Evolutionary conservation across 1,140 invertebrate species (phyloP).

Genomic region (Phymastichus coffea): DNA sequence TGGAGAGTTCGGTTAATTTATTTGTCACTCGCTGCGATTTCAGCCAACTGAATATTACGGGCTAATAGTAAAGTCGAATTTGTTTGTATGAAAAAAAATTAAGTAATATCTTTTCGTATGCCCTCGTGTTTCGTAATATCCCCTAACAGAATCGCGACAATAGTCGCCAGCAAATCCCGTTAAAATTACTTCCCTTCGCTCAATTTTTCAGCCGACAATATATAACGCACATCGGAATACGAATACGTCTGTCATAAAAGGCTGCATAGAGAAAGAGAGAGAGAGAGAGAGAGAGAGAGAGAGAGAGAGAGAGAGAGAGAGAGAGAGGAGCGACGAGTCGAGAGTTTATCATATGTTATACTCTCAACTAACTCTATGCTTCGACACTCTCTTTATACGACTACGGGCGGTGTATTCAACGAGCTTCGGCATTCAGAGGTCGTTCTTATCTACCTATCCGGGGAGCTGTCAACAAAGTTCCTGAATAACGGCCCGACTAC

Average conservation of each 20-base stretch:
- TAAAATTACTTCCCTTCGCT: background rate
- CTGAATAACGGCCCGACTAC: slow-evolving; percentile 49
- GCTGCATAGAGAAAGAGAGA: no score
- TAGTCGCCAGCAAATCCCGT: background rate
- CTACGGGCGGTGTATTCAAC: no score
- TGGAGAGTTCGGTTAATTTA: slow-evolving; percentile 19
- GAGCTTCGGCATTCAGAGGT: slow-evolving; percentile 53
- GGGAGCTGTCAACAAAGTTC: slow-evolving; percentile 58
- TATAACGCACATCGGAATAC: no score
- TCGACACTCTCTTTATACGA: background rate
- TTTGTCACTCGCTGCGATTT: slow-evolving; percentile 16
- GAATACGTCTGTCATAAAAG: no score
- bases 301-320: no score
- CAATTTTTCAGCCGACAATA: no score
- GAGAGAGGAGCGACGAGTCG: no score
- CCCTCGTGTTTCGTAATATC: background rate
- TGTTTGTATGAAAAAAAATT: no score
- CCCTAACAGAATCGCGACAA: slow-evolving; percentile 1
- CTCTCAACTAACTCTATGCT: background rate
- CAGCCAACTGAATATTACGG: no score
- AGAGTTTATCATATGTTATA: slow-evolving; percentile 29
- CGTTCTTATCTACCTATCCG: slow-evolving; percentile 57
- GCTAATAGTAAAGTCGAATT: no score
- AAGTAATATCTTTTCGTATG: no score
- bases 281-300: no score